Conservation (phyloP, 1,140 invertebrate genomes). For the Cydia strobilella region DNA sequence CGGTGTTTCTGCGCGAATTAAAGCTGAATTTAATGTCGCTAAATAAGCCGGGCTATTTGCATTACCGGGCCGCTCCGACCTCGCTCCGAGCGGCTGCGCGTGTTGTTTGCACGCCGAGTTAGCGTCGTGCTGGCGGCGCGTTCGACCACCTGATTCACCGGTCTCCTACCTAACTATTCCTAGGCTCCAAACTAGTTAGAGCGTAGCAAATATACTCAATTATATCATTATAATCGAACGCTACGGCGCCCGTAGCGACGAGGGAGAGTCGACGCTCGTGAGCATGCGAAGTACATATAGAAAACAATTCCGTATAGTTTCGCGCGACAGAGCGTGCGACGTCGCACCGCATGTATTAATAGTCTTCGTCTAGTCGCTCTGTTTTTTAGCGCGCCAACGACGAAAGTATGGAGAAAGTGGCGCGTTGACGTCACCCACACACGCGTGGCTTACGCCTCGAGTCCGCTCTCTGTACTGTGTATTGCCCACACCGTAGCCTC, state of each 20-base stretch:
- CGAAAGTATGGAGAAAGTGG: slow-evolving; percentile 79
- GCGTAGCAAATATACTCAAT: slow-evolving; percentile 6
- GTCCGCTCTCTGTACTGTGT: slow-evolving; percentile 58
- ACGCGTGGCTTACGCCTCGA: slow-evolving; percentile 52
- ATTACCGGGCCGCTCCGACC: slow-evolving; percentile 44
- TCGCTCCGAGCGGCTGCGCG: slow-evolving; percentile 18
- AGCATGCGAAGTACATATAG: slow-evolving; percentile 44
- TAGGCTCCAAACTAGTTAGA: slow-evolving; percentile 1
- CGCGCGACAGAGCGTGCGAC: slow-evolving; percentile 62
- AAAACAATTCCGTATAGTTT: slow-evolving; percentile 66
- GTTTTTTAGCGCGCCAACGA: slow-evolving; percentile 76
- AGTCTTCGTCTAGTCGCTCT: slow-evolving; percentile 64
- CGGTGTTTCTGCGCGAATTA: slow-evolving; percentile 61
- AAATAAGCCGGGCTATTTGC: slow-evolving; percentile 46
- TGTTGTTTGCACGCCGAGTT: slow-evolving; percentile 43
- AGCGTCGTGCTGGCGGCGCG: slow-evolving; percentile 33
- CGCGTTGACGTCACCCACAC: slow-evolving; percentile 76
- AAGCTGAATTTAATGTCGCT: slow-evolving; percentile 47
- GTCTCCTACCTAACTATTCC: neutral
- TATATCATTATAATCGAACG: slow-evolving; percentile 21
- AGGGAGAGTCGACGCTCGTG: slow-evolving; percentile 39
- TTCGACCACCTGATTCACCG: neutral
- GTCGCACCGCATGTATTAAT: slow-evolving; percentile 72
- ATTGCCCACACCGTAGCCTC: slow-evolving; percentile 58
- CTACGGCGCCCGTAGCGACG: slow-evolving; percentile 12